A percentile compares a stretch with the other conserved stretches of the same genome.
phyloP scores from a whole-genome alignment of 1,140 invertebrate genomes.

The Ceratina australensis region DNA sequence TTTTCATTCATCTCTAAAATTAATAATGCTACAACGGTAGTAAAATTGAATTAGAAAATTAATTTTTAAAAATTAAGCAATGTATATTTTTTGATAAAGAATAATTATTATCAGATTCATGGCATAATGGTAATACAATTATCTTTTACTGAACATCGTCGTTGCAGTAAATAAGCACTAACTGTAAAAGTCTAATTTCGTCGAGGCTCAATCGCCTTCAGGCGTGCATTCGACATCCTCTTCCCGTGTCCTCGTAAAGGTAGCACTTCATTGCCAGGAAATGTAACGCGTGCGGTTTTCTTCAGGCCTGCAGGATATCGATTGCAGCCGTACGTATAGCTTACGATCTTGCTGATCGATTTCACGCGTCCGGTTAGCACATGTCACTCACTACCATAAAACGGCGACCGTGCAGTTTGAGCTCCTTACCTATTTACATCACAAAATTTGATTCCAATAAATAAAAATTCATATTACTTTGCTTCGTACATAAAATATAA shows the following conservation, averaged over 20 bases:
- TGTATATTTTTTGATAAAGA: no score
- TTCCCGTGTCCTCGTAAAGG: constrained; percentile 38
- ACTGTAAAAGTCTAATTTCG: background rate
- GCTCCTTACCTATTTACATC: background rate
- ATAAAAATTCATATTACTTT: no score
- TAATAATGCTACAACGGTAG: no score
- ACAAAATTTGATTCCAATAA: no score
- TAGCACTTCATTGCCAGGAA: constrained; percentile 38
- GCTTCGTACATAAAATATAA: no score
- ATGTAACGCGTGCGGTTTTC: constrained; percentile 33
- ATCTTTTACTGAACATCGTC: no score
- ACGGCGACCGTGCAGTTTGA: background rate
- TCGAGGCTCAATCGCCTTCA: background rate
- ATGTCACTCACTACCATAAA: background rate
- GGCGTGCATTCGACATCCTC: background rate
- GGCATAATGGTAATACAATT: no score
- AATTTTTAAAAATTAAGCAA: no score
- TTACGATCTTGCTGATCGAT: constrained; percentile 36
- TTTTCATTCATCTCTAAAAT: no score
- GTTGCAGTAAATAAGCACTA: no score
- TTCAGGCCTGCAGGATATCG: background rate
- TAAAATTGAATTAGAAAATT: no score
- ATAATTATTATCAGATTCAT: no score
- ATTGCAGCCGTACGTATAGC: constrained; percentile 13
- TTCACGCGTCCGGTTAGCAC: constrained; percentile 33